Percentiles rank a stretch among this genome's conserved stretches.
Conservation (phyloP, 2,888 invertebrate species). For the Tinea semifulvella region DNA sequence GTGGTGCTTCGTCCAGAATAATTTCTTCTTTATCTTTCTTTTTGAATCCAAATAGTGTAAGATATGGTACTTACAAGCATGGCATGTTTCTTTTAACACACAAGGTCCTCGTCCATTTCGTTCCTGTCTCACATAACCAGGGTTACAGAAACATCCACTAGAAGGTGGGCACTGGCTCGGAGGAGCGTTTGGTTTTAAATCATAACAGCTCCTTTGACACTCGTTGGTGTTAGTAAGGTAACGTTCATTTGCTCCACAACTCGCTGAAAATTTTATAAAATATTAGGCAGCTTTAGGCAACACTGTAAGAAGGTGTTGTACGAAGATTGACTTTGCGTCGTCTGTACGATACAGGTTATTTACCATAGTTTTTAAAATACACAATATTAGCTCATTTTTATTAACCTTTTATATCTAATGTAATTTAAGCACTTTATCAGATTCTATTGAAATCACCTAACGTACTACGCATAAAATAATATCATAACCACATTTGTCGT, state of each 20-base stretch:
- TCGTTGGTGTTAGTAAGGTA: not conserved
- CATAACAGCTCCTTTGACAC: conserved; percentile 1
- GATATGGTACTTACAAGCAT: conserved; percentile 4
- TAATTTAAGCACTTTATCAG: not conserved
- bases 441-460: no score
- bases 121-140: conserved; percentile 9
- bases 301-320: no score
- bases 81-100: not conserved
- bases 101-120: conserved; percentile 6
- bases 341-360: not conserved
- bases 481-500: no score
- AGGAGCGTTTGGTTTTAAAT: not conserved
- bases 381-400: no score
- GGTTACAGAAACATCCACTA: not conserved
- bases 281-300: no score
- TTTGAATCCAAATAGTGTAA: no score
- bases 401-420: no score
- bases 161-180: not conserved
- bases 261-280: no score
- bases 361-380: no score
- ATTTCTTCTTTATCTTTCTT: not conserved
- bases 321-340: no score
- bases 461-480: no score
- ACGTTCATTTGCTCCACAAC: not conserved
- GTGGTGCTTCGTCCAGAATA: no score